Conservation (phyloP, 2,888 invertebrate species). For the Cataglyphis rosenhaueri region DNA sequence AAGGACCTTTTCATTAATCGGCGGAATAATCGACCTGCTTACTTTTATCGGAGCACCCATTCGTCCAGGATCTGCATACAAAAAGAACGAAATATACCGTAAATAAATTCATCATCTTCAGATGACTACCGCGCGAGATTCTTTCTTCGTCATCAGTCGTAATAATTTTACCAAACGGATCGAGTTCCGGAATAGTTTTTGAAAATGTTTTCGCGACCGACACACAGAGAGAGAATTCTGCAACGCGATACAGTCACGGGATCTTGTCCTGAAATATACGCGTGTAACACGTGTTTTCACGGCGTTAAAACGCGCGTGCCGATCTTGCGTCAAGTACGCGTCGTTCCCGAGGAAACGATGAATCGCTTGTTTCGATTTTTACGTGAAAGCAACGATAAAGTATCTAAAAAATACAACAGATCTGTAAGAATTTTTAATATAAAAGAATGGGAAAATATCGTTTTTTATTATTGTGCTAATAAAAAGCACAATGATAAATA, state of each 20-base stretch:
- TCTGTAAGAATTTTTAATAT: background rate
- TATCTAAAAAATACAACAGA: background rate
- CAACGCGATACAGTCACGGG: background rate
- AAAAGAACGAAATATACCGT: constrained; percentile 4
- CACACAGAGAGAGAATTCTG: background rate
- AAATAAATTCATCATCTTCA: constrained; percentile 22
- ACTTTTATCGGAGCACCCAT: background rate
- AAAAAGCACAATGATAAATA: background rate
- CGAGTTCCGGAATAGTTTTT: background rate
- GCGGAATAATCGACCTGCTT: background rate
- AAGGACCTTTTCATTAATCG: background rate
- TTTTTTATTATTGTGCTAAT: background rate
- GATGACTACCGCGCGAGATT: background rate
- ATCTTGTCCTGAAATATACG: constrained; percentile 15
- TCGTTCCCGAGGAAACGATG: background rate
- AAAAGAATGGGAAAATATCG: background rate
- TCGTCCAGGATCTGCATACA: background rate
- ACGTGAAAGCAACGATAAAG: background rate
- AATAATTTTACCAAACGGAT: background rate
- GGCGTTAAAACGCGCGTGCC: background rate
- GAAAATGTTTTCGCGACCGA: background rate
- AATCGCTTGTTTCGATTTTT: background rate
- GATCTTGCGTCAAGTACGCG: background rate
- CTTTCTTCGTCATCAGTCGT: background rate
- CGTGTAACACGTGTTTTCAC: background rate